Evolutionary conservation across 92 coral and sea anemone species (phyloP), one percentile per base, ranked within the genome.

Genomic region (Porites evermanni): DNA sequence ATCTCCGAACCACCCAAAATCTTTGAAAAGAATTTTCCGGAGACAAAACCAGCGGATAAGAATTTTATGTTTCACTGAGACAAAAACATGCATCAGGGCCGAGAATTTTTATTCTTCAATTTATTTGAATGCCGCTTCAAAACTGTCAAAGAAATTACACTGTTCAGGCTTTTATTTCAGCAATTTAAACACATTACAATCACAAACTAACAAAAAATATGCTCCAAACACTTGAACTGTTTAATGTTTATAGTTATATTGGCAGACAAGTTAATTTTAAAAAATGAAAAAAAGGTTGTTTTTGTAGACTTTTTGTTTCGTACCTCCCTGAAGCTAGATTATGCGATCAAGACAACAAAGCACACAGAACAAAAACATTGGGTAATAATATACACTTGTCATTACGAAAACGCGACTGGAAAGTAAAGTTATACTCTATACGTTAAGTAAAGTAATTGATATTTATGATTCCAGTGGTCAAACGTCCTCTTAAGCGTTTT

Each of bases 281-380:
- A 56, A 56, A 56, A 9, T 56, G 60, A 56, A 56, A 56, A 56
- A 11, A 56, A 56, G 5, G 5, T 56, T 56, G 61, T 56, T 56
- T 56, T 56, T 56, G 16, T 14, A 56, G 61, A 74, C 78, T 51
- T n/a, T 74, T 53, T 20, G 23, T 53, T 52, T 38, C 16, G 12
- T 47, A 7, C 5, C 54, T 73, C 23, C 21, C 72, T 23, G 17
- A 21, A 56, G 64, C 64, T 53, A 53, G 23, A 20, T 74, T 74
- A 74, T 64, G 78, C 51, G 78, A 73, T 51, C 78, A 53, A 53
- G 19, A 21, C 50, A 20, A 53, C 78, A 5, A 74, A 53, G 64
- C 54, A 21, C 9, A 74, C 64, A 53, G 5, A 50, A n/a, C 16
- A 6, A 63, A 14, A 44, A 17, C 23, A 20, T 18, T 7, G 16